Conservation (phyloP, 2,797 vertebrate species). For the Centropyge bicolor region DNA sequence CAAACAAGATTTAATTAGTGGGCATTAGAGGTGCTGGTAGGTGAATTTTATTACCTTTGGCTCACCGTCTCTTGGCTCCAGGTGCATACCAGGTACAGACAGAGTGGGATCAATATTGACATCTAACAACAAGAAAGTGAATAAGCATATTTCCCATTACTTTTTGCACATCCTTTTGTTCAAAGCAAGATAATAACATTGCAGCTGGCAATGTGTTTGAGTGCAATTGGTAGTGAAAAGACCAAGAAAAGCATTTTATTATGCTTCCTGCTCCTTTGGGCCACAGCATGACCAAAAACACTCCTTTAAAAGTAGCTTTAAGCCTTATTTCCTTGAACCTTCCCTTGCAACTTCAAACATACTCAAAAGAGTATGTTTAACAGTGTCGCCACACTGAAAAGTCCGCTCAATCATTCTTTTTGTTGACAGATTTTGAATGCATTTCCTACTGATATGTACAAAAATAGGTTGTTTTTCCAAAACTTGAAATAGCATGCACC, state of each 20-base stretch:
- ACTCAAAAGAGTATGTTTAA: not conserved
- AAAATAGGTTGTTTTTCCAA: not conserved
- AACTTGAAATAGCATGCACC: not conserved
- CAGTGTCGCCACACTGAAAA: not conserved
- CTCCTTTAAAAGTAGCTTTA: not conserved
- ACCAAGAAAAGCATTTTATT: not conserved
- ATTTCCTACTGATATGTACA: not conserved
- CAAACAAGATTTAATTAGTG: not conserved
- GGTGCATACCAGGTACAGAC: not conserved
- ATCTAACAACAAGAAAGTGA: not conserved
- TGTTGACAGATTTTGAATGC: not conserved
- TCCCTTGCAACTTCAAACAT: not conserved
- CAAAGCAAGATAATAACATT: not conserved
- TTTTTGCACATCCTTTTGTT: not conserved
- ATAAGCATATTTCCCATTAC: not conserved
- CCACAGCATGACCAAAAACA: constrained; percentile 8
- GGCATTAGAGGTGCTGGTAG: not conserved
- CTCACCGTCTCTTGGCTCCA: not conserved
- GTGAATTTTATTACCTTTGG: not conserved
- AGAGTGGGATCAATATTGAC: too few relatives aligned
- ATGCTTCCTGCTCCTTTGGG: not conserved
- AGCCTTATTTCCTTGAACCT: not conserved
- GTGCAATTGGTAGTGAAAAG: not conserved
- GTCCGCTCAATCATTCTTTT: not conserved
- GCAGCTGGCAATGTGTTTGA: not conserved